Evolutionary conservation across 2,797 vertebrate genomes (phyloP), one percentile per base, ranked within the genome.

Genomic region (Megaceryle alcyon): DNA sequence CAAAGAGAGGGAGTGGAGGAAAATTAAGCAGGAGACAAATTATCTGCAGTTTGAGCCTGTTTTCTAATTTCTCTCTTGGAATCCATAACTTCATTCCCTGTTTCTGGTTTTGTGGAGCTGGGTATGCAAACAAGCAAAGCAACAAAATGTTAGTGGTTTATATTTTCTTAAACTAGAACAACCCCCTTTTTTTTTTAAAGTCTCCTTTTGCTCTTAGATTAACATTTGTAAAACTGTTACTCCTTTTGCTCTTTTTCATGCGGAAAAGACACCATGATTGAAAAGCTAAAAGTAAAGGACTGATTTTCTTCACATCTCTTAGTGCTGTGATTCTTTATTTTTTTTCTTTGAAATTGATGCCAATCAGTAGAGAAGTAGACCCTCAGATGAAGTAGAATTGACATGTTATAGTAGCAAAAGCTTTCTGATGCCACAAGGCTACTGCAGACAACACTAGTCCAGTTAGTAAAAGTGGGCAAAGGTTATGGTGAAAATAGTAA

Each of bases 71-170:
- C 33, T 91, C 10, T 51, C 64, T 76, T 46, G 43, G 33, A 90
- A 94, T 76, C 44, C 12, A 5, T 57, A 92, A 46, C 80, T 95
- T 88, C n/a, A 63, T 96, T 90, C 94, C 70, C 41, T 83, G 37
- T 49, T 85, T 86, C 69, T 94, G 49, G 73, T 90, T 89, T 79
- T 80, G 44, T 87, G 61, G 22, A 85, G 49, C 15, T 22, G 14
- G n/a, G 43, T 83, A 66, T 56, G 61, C 86, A 90, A 93, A 69
- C 28, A 75, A 84, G 33, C 6, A 70, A 76, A 71, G 29, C 37
- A 69, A 57, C 2, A 88, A 88, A 92, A 71, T 78, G 77, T 19
- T 43, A 25, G 6, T 56, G 16, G 4, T 60, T 26, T 84, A 41
- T 66, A 9, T 69, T 84, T 89, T 87, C 39, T 44, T 61, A 90